Percentiles rank a stretch among this genome's conserved stretches.
phyloP scores from a whole-genome alignment of 35 echinoderm and acorn worm species.

The Lytechinus variegatus region DNA sequence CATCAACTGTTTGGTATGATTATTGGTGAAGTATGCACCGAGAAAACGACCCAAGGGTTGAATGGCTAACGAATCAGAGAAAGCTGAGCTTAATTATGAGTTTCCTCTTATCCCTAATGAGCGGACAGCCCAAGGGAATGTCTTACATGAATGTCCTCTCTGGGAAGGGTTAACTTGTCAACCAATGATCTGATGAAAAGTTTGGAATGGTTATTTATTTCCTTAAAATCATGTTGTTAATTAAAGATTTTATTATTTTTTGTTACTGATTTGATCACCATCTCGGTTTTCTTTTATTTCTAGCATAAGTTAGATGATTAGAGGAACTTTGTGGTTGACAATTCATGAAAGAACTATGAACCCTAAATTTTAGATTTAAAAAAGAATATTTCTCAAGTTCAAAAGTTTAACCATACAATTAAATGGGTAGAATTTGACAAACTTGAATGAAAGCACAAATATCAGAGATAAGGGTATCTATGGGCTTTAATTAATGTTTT shows the following conservation, averaged over 20 bases:
- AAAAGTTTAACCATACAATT: no score
- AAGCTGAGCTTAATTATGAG: neutral
- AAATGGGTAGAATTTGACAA: no score
- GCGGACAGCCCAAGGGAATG: neutral
- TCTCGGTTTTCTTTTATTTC: neutral
- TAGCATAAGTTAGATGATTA: neutral
- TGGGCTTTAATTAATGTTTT: no score
- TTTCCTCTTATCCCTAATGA: neutral
- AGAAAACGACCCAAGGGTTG: neutral
- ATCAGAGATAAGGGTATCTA: no score
- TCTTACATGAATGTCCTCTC: neutral
- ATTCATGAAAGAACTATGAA: no score
- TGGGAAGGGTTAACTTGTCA: neutral
- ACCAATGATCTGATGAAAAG: neutral
- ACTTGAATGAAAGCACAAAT: no score
- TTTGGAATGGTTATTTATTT: neutral
- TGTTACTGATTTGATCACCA: neutral
- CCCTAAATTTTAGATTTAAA: no score
- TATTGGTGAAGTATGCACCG: neutral
- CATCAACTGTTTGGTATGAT: neutral
- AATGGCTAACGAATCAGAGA: neutral
- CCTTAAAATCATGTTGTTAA: neutral
- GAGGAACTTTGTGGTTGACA: no score
- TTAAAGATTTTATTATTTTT: neutral
- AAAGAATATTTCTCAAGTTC: no score